Conservation (phyloP, 2,888 invertebrate genomes). For the Brassicogethes aeneus region DNA sequence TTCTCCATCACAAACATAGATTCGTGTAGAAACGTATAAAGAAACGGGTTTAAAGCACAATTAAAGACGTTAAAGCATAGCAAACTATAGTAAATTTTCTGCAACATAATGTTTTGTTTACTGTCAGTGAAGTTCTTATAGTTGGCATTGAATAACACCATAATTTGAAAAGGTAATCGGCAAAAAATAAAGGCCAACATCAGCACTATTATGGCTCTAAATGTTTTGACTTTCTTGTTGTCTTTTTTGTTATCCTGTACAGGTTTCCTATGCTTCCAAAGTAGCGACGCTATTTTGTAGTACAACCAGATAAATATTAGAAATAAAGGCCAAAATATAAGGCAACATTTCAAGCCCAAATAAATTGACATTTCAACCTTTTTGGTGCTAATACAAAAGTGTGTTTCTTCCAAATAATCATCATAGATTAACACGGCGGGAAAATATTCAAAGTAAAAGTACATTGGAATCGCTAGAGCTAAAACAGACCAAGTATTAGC, state of each 20-base stretch:
- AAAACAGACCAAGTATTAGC: constrained; percentile 13
- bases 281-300: constrained; percentile 42
- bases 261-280: constrained; percentile 33
- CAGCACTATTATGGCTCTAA: constrained; percentile 46
- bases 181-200: constrained; percentile 47
- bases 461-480: constrained; percentile 40
- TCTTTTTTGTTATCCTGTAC: constrained; percentile 24
- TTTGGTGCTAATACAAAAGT: constrained; percentile 24
- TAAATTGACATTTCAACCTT: constrained; percentile 26
- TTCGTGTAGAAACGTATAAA: constrained; percentile 51
- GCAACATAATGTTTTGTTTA: constrained; percentile 32
- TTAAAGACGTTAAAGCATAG: constrained; percentile 46
- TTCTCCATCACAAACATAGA: constrained; percentile 38
- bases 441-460: constrained; percentile 32
- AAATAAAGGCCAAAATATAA: constrained; percentile 44
- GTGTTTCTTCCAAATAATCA: constrained; percentile 17
- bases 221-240: constrained; percentile 23
- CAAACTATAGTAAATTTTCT: constrained; percentile 40
- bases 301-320: constrained; percentile 45
- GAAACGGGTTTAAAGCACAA: constrained; percentile 49
- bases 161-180: constrained; percentile 33
- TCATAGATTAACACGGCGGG: constrained; percentile 27
- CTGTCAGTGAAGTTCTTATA: too few species aligned
- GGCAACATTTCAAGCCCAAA: constrained; percentile 25
- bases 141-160: constrained; percentile 32